Evolutionary conservation across 2,113 vertebrate species (phyloP).

Genomic region (Shinisaurus crocodilurus): DNA sequence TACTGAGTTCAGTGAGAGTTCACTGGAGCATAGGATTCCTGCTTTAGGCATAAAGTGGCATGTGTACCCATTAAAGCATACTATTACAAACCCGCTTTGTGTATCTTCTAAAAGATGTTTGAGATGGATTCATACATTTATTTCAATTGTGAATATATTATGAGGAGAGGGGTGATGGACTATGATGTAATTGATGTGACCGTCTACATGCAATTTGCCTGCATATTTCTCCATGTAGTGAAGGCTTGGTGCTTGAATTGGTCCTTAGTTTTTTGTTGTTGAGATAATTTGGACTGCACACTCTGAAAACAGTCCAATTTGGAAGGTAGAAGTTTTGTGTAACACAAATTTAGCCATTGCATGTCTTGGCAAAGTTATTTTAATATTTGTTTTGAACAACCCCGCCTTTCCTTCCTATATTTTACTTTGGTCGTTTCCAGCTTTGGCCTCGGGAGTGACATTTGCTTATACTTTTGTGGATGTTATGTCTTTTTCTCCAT

Average conservation of each 20-base stretch:
- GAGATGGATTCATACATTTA: neutral
- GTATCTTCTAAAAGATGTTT: neutral
- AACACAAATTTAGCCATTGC: neutral
- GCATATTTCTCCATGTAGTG: neutral
- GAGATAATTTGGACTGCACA: neutral
- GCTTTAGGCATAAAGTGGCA: neutral
- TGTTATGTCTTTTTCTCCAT: no score
- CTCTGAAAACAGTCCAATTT: neutral
- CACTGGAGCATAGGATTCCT: neutral
- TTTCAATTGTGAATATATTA: neutral
- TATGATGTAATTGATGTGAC: no score
- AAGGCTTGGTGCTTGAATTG: neutral
- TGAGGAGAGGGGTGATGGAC: no score
- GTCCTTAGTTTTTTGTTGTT: no score
- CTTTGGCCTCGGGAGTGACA: conserved; percentile 57
- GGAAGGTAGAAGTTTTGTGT: neutral
- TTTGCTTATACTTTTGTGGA: conserved; percentile 66
- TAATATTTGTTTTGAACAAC: conserved; percentile 59
- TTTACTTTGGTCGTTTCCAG: conserved; percentile 67
- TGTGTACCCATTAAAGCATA: neutral
- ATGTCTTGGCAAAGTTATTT: conserved; percentile 67
- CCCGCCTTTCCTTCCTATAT: neutral
- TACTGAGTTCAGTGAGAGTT: conserved; percentile 1
- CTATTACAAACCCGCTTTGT: neutral
- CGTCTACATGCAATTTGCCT: neutral